Evolutionary conservation across 2,113 vertebrate species (phyloP), one percentile per base, ranked within the genome.

Genomic region (Leptocoma aspasia): DNA sequence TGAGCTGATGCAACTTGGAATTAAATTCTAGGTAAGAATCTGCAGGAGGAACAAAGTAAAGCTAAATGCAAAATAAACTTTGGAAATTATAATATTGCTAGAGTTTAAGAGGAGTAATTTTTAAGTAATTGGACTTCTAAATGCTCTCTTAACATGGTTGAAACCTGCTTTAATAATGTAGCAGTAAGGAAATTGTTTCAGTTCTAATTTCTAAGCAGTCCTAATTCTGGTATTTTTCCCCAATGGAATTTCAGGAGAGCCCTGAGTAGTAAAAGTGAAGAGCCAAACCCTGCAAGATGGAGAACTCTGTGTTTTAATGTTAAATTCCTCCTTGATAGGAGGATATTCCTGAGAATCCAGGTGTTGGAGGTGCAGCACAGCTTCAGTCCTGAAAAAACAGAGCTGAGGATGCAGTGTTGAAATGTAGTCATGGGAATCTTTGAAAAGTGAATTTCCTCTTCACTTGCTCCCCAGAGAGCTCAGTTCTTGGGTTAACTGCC

Each of bases 71-170:
- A 37, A 78, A 41, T 28, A 49, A 41, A 88, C 27, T 24, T 21
- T 65, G 61, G 75, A 61, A 88, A 30, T 56, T 0, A 4, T 5
- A 18, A 28, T 37, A 12, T 23, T n/a, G 26, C 26, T 49, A 7
- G 22, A 35, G 21, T 76, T 49, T 45, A 45, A 28, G 18, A 20
- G 44, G 52, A 60, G 7, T 49, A 21, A 27, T 27, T 79, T 69
- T 13, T 10, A 39, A 77, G 3, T 44, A 44, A 44, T 27, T 86
- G 44, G 24, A 31, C 8, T 76, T 66, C 1, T 2, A 57, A 49
- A 7, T 47, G 60, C 12, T 16, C 6, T 52, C 27, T 9, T 37
- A 5, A 7, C 1, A 0, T 39, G 22, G 7, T 19, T 64, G 45
- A 65, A 42, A 39, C 7, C 19, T 61, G 8, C 4, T 82, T 65